Evolutionary conservation across 2,797 vertebrate genomes (phyloP), one percentile per base, ranked within the genome.

Genomic region (Triplophysa bombifrons): DNA sequence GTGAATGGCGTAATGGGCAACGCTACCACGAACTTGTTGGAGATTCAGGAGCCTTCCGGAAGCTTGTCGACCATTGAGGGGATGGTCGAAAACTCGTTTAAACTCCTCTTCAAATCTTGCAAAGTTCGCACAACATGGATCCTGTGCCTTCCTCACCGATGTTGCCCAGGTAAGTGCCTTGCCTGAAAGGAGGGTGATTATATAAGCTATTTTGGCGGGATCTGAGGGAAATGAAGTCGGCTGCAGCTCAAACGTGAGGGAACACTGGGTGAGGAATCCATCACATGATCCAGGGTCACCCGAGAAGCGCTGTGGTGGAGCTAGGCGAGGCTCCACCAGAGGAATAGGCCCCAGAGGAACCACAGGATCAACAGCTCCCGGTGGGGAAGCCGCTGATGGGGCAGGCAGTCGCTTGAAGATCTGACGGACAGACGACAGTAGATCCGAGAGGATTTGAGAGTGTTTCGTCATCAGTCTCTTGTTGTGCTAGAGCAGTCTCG

Each of bases 261-360:
- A 27, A 13, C 25, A 53, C 51, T 34, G 25, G 17, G 44, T 69
- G 22, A 69, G 48, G 3, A 69, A 69, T 3, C 16, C 46, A 9
- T 50, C 20, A 69, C 66, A 69, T 27, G 22, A 14, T 19, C 67
- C 51, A 16, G 48, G 67, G 19, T 69, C 67, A 27, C 67, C 25
- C 0, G 2, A 50, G 25, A 50, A 51, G 7, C 0, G 9, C 19
- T 51, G 20, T n/a, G 3, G 46, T 48, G 46, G 46, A 25, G 25
- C 9, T 51, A 30, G 25, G 17, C 8, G 0, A 19, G 46, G 67
- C 51, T 69, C 67, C 22, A 4, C 3, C 11, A 66, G 12, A 9
- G n/a, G 13, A 22, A 1, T 22, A 22, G 22, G 22, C 22, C 22
- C 1, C 1, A 1, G 22, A 22, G 22, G 22, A 25, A 13, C 48